Evolutionary conservation across 2,113 vertebrate species (phyloP).

Genomic region (Pluvialis apricaria): DNA sequence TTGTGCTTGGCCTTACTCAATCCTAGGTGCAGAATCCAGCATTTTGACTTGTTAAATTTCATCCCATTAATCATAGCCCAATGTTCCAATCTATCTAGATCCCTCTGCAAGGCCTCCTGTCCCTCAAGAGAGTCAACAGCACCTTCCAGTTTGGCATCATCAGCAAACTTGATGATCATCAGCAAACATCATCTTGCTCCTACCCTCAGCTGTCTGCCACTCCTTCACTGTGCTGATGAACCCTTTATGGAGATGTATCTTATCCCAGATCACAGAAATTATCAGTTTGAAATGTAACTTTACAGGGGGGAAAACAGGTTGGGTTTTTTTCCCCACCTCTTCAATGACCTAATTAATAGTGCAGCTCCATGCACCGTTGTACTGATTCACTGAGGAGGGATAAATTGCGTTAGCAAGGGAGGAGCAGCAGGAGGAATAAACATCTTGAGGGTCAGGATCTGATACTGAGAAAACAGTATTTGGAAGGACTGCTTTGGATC

Average conservation of each 20-base stretch:
- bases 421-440: background rate
- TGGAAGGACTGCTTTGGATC: background rate
- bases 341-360: background rate
- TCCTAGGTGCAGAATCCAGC: background rate
- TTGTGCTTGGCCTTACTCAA: background rate
- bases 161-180: background rate
- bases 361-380: fast-evolving
- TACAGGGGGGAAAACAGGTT: background rate
- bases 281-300: background rate
- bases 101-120: background rate
- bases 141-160: background rate
- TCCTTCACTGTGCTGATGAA: background rate
- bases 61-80: background rate
- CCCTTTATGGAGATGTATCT: background rate
- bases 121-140: background rate
- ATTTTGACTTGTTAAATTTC: background rate
- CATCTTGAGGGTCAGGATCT: background rate
- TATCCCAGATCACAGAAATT: background rate
- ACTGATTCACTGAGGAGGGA: background rate
- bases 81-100: background rate
- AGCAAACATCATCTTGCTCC: background rate
- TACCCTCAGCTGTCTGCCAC: background rate
- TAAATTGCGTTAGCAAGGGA: background rate
- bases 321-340: background rate
- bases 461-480: background rate